A percentile compares a stretch with the other conserved stretches of the same genome.
phyloP scores from a whole-genome alignment of 2,797 vertebrate genomes.

The Sternotherus odoratus region DNA sequence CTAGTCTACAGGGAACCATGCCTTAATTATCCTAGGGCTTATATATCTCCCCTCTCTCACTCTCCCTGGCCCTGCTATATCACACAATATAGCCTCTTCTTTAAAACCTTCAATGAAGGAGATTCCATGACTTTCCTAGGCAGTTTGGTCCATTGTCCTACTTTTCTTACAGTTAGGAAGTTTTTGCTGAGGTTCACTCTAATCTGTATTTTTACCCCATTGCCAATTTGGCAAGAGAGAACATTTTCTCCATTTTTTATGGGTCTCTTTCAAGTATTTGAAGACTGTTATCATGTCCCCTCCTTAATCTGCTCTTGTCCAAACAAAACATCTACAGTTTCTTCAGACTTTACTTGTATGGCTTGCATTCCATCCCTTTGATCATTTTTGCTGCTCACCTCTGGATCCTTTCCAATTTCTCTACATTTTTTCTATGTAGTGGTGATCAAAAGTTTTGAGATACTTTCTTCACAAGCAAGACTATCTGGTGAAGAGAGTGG shows the following conservation, averaged over 20 bases:
- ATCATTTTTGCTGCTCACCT: not conserved
- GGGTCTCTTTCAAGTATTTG: not conserved
- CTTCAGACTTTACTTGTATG: not conserved
- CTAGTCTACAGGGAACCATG: no score
- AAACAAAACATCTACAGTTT: not conserved
- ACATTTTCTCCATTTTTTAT: not conserved
- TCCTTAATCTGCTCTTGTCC: not conserved
- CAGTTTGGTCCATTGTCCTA: not conserved
- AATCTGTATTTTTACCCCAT: not conserved
- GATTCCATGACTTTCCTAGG: not conserved
- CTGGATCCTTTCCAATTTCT: not conserved
- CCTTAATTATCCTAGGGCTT: no score
- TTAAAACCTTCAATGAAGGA: not conserved
- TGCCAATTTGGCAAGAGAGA: not conserved
- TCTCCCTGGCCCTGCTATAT: no score
- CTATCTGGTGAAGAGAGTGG: not conserved
- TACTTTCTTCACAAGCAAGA: no score
- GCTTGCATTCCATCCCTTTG: not conserved
- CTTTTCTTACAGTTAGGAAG: not conserved
- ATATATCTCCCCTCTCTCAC: no score
- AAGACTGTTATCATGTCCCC: not conserved
- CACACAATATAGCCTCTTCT: not conserved
- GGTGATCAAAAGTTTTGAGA: not conserved
- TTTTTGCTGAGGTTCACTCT: not conserved
- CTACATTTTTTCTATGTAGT: not conserved